These are phyloP conservation scores for Piaya cayana DNA, from an alignment of 2,113 vertebrate genomes.

Conservation along the genomic window DNA sequence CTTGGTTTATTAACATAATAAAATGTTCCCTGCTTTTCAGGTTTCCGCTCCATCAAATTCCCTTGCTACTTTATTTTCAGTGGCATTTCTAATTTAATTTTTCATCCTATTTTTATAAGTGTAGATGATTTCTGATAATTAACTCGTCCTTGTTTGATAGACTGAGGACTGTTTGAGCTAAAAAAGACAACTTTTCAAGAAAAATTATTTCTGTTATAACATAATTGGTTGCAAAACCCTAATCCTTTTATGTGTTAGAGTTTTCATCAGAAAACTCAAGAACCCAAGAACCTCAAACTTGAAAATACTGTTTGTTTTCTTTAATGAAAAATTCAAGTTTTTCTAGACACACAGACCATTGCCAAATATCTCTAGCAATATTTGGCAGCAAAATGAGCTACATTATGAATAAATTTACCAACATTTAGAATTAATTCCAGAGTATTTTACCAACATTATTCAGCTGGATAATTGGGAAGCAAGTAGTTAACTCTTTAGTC, in stretches of 20 bases:
- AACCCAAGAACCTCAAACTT: neutral
- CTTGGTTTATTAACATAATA: neutral
- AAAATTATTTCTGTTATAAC: neutral
- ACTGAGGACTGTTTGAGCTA: neutral
- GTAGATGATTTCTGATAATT: neutral
- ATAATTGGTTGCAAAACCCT: neutral
- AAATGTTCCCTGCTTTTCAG: neutral
- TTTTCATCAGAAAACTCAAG: neutral
- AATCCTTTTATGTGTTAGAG: neutral
- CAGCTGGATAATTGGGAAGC: neutral
- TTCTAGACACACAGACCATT: neutral
- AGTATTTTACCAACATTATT: neutral
- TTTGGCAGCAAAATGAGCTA: slow-evolving; percentile 24
- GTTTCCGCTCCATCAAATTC: neutral
- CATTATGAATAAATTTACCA: neutral
- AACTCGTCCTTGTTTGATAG: neutral
- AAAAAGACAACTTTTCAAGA: neutral
- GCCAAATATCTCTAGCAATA: slow-evolving; percentile 7
- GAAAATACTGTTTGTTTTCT: neutral
- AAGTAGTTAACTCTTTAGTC: neutral
- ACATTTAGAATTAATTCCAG: neutral
- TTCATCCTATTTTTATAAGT: neutral
- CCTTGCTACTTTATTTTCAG: neutral
- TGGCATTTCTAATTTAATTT: neutral
- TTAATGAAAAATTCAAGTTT: neutral